Base-by-base conservation (phyloP, 2,888 invertebrate genomes). In the Theristus sp. region DNA sequence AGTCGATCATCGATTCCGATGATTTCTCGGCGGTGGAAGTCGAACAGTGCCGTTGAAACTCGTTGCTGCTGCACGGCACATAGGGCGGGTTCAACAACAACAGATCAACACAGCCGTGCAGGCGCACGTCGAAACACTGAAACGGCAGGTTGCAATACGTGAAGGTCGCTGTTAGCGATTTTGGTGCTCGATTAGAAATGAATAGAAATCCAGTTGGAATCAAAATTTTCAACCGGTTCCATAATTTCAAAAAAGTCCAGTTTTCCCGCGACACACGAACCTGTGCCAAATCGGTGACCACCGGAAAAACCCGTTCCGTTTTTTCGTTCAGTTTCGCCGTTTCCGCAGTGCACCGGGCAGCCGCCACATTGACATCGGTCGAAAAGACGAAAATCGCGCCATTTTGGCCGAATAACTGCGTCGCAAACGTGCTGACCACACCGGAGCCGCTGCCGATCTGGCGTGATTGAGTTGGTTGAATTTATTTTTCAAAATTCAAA, bases 41-140 rank as follows among this genome's bases (percentile, higher is more conserved):
- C n/a, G 17, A 38, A 6, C 38, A 38, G 38, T 17, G 17, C 17
- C 38, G 38, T 6, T 38, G 10, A 6, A 13, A 17, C 38, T 38
- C 38, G 38, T 6, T 17, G 17, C 6, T 38, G 49, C 6, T 3
- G 29, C 13, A 20, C 93, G 88, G 86, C 52, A 98, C 96, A 79
- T 99, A 99, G 0, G 98, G 98, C 1, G 98, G 96, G 81, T 98
- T 98, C 72, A 94, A 98, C 59, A 99, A 73, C 60, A 99, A 79
- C 27, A 98, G 69, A 80, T 98, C 96, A 27, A 72, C 65, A 29
- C 78, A 69, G 57, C 76, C 72, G 30, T 75, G 73, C 60, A 89
- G 78, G 64, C 81, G 77, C 66, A 74, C 75, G 2, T 79, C 75
- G 57, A 88, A 77, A 75, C 85, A 82, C 29, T 60, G 17, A 28